phyloP scores from a whole-genome alignment of 1,140 invertebrate species.

The Phymastichus coffea region DNA sequence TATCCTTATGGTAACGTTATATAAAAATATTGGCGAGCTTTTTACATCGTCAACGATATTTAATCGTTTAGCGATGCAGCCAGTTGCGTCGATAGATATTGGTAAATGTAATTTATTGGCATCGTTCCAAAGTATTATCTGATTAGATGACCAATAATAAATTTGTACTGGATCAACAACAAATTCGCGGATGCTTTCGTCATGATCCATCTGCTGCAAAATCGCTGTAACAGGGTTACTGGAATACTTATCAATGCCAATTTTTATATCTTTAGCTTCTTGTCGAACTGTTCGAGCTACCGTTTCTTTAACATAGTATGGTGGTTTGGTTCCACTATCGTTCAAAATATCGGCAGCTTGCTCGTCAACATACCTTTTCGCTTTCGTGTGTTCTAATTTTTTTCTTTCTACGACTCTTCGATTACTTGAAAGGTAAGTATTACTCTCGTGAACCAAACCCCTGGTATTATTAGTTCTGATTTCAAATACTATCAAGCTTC shows the following conservation, averaged over 20 bases:
- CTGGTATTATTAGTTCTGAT: background rate
- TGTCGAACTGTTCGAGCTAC: background rate
- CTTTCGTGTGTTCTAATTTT: background rate
- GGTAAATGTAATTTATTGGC: background rate
- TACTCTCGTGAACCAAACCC: background rate
- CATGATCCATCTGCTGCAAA: background rate
- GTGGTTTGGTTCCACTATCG: background rate
- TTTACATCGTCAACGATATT: background rate
- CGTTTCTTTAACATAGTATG: background rate
- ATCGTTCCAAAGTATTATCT: background rate
- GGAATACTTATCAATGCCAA: background rate
- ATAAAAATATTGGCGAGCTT: background rate
- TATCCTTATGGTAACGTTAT: background rate
- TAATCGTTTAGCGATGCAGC: background rate
- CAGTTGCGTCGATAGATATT: background rate
- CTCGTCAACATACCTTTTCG: background rate
- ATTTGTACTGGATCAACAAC: background rate
- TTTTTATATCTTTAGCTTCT: background rate
- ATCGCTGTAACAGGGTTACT: background rate
- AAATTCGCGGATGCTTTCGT: background rate
- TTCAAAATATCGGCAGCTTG: background rate
- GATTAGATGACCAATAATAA: background rate
- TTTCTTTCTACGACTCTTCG: background rate
- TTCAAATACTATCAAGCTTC: background rate
- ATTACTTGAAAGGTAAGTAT: background rate